Percentiles rank a stretch among this genome's conserved stretches.
Conservation (phyloP, 2,797 vertebrate species). For the Gallinago stenura region DNA sequence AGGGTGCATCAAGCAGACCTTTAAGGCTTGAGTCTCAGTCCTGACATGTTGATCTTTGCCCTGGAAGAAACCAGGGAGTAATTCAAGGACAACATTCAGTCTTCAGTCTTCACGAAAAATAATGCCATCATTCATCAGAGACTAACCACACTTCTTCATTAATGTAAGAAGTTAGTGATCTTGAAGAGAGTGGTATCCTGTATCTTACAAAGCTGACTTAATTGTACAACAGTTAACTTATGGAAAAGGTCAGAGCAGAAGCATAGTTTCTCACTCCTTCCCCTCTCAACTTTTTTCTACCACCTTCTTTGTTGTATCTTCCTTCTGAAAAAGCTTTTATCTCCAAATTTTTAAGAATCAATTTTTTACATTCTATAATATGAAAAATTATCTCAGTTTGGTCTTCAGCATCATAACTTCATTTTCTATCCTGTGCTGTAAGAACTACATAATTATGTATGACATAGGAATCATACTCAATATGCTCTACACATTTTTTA, state of each 20-base stretch:
- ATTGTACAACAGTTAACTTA: neutral
- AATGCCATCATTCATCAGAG: neutral
- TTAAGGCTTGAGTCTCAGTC: neutral
- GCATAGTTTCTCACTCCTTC: neutral
- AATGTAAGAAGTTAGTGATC: neutral
- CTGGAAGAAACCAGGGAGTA: neutral
- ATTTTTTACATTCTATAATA: neutral
- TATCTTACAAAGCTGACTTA: neutral
- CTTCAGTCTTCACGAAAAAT: constrained; percentile 12
- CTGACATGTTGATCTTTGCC: neutral
- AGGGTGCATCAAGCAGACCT: neutral
- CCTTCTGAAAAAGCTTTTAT: neutral
- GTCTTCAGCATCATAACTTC: neutral
- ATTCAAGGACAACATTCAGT: neutral
- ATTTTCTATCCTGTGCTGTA: neutral
- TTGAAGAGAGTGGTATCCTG: neutral
- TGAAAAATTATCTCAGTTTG: neutral
- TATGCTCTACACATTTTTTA: neutral
- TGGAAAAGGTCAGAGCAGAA: neutral
- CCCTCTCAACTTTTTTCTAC: neutral
- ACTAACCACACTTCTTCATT: neutral
- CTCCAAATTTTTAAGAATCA: neutral
- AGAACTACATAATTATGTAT: neutral
- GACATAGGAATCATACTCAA: neutral
- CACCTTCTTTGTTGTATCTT: neutral